Percentiles rank a stretch among this genome's conserved stretches.
Conservation (phyloP, 2,888 invertebrate genomes). For the Drosophila picticornis region DNA sequence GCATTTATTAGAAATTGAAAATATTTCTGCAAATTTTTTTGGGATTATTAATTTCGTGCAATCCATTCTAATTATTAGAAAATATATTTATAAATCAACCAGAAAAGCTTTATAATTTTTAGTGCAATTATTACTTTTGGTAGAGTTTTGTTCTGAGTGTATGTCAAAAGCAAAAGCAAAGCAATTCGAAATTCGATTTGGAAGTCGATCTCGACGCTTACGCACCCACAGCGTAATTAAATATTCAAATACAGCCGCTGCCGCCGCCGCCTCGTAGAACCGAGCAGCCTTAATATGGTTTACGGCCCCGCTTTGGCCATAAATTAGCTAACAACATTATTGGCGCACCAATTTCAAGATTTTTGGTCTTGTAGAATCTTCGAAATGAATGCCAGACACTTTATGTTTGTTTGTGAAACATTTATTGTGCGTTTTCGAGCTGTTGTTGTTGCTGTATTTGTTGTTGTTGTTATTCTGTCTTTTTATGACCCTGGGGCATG, state of each 20-base stretch:
- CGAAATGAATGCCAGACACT: constrained; percentile 61
- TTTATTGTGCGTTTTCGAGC: constrained; percentile 50
- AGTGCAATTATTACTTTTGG: neutral
- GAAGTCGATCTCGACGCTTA: constrained; percentile 35
- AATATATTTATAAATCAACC: neutral
- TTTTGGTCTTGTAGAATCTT: constrained; percentile 63
- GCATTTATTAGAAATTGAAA: neutral
- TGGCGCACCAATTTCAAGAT: constrained; percentile 41
- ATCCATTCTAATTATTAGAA: neutral
- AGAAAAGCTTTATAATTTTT: neutral
- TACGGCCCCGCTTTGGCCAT: constrained; percentile 60
- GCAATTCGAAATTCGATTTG: constrained; percentile 11
- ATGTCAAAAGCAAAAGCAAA: constrained; percentile 25
- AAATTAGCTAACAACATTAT: constrained; percentile 67
- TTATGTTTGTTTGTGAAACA: constrained; percentile 54
- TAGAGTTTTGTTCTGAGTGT: constrained; percentile 13
- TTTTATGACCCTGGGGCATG: constrained; percentile 59
- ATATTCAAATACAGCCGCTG: constrained; percentile 58
- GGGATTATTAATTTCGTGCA: neutral
- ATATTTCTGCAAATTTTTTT: neutral
- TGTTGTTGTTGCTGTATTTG: neutral
- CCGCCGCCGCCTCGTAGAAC: neutral
- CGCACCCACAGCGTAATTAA: constrained; percentile 68
- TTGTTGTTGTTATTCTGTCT: constrained; percentile 7
- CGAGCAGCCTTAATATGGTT: constrained; percentile 58